These are phyloP conservation scores for Enoplosus armatus DNA, from an alignment of 2,797 vertebrate species.

Conservation along the genomic window DNA sequence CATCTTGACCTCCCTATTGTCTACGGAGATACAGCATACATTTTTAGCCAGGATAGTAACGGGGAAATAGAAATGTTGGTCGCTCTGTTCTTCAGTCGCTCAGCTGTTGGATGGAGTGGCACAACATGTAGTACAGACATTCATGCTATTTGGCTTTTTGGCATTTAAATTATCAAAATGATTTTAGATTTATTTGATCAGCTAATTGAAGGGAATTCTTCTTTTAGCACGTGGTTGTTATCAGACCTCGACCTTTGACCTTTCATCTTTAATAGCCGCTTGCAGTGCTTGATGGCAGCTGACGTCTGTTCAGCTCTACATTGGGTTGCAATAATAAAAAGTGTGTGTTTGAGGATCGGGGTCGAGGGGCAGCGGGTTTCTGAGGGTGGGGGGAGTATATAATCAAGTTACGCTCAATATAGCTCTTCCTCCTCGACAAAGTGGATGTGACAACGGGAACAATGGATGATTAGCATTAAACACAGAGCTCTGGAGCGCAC, in stretches of 20 bases:
- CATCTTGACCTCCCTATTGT: not conserved
- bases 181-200: not conserved
- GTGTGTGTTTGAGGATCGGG: not conserved
- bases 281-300: no score
- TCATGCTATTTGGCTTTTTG: not conserved
- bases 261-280: no score
- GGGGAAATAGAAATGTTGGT: no score
- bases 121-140: not conserved
- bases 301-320: no score
- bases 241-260: not conserved
- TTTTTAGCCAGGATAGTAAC: no score
- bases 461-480: constrained; percentile 41
- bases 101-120: not conserved
- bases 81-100: no score
- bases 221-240: not conserved
- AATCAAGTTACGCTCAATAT: constrained; percentile 52
- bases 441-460: constrained; percentile 49
- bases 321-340: not conserved
- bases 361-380: not conserved
- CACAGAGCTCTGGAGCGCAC: constrained; percentile 25
- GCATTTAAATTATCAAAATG: not conserved
- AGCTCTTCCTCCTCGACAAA: constrained; percentile 40
- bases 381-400: not conserved
- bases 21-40: no score
- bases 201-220: not conserved